Percentiles rank a stretch among this genome's conserved stretches.
These are phyloP conservation scores for Microtus ochrogaster DNA, from an alignment of 2,113 vertebrate genomes.

Conservation along the genomic window DNA sequence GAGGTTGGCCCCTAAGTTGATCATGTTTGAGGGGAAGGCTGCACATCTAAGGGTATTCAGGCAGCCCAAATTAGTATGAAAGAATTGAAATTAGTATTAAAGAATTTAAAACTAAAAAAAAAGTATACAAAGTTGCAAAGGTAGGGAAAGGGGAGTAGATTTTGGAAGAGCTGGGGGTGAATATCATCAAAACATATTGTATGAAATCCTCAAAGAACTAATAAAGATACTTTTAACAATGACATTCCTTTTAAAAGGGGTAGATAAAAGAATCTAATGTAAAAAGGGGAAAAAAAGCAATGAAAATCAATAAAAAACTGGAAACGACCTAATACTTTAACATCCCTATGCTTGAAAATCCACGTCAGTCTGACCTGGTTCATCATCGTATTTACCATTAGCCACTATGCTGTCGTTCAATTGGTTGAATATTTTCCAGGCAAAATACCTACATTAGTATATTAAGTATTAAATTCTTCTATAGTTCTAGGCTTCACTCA, in stretches of 20 bases:
- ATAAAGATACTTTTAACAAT: neutral
- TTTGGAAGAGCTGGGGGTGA: neutral
- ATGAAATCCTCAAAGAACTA: neutral
- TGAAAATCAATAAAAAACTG: neutral
- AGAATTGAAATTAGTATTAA: neutral
- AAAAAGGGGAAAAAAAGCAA: neutral
- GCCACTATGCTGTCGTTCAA: neutral
- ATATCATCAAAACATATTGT: neutral
- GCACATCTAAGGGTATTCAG: neutral
- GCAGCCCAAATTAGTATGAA: neutral
- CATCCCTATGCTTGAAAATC: neutral
- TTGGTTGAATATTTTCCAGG: neutral
- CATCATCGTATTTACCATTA: neutral
- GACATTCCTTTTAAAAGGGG: neutral
- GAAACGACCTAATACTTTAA: neutral
- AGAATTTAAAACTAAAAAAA: neutral
- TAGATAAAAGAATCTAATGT: neutral
- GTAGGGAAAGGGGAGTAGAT: rapidly evolving
- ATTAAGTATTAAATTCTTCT: neutral
- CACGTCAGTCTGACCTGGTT: neutral
- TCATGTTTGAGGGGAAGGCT: neutral
- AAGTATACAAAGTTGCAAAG: neutral
- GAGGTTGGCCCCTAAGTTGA: too few relatives aligned
- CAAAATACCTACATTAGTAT: neutral
- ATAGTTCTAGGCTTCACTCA: neutral